These are phyloP conservation scores for Willowsia nigromaculata DNA, from an alignment of 2,888 invertebrate genomes.

Conservation along the genomic window DNA sequence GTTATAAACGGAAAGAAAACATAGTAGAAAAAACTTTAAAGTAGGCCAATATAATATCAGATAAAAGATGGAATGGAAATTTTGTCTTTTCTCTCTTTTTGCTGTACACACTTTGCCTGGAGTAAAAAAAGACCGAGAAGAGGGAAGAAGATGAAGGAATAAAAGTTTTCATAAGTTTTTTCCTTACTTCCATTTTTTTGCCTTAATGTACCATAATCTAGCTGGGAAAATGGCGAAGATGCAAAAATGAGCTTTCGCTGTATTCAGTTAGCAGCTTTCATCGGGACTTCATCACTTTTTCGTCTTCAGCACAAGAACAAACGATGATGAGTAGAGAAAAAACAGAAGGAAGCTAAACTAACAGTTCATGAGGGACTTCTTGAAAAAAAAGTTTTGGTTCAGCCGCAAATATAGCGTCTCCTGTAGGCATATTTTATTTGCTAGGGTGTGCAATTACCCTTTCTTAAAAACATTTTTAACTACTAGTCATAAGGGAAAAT, in stretches of 20 bases:
- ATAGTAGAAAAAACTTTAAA: constrained; percentile 67
- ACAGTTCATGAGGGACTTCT: constrained; percentile 37
- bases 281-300: constrained; percentile 65
- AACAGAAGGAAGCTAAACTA: constrained; percentile 36
- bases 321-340: constrained; percentile 15
- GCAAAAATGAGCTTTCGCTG: constrained; percentile 32
- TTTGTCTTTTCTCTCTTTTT: constrained; percentile 48
- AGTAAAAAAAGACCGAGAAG: constrained; percentile 9
- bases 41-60: constrained; percentile 72
- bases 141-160: constrained; percentile 7
- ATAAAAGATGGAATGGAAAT: constrained; percentile 70
- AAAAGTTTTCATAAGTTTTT: constrained; percentile 55
- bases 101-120: constrained; percentile 14
- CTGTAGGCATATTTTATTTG: constrained; percentile 30
- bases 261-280: constrained; percentile 60
- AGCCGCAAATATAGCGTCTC: neutral
- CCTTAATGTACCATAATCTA: constrained; percentile 44
- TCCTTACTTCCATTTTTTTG: constrained; percentile 1
- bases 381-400: neutral
- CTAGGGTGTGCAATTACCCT: neutral
- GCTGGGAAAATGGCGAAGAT: constrained; percentile 32
- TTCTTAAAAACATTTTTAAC: neutral
- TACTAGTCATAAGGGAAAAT: neutral
- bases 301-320: neutral
- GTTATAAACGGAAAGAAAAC: constrained; percentile 47